These are phyloP conservation scores for Monarcha castaneiventris DNA, from an alignment of 2,113 vertebrate genomes.

Conservation along the genomic window DNA sequence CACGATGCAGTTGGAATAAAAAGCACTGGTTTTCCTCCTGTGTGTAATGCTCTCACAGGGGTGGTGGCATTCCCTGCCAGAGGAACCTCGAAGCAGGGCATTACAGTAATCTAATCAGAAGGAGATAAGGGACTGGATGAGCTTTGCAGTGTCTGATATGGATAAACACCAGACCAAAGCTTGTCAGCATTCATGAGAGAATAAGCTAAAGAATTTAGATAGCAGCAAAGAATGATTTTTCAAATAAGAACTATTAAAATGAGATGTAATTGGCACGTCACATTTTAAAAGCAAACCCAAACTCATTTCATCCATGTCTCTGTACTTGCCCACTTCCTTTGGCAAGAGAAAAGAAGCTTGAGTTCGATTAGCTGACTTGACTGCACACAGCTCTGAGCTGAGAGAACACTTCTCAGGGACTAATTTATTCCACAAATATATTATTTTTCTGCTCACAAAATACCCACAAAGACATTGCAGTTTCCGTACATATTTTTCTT, in stretches of 20 bases:
- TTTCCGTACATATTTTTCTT: conserved; percentile 38
- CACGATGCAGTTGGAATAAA: neutral
- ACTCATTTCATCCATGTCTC: neutral
- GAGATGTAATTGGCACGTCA: neutral
- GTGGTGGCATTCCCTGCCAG: neutral
- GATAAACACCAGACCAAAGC: conserved; percentile 59
- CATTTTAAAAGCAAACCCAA: conserved; percentile 6
- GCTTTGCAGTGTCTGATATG: conserved; percentile 45
- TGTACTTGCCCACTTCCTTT: neutral
- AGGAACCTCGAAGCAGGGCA: neutral
- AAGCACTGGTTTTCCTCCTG: neutral
- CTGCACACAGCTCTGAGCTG: neutral
- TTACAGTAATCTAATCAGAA: conserved; percentile 63
- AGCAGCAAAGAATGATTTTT: neutral
- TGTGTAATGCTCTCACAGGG: neutral
- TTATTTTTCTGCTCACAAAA: conserved; percentile 25
- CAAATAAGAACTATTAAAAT: conserved; percentile 4
- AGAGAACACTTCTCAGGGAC: neutral
- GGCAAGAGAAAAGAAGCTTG: neutral
- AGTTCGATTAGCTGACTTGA: neutral
- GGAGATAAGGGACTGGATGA: conserved; percentile 62
- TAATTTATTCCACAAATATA: conserved; percentile 31
- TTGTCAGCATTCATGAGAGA: neutral
- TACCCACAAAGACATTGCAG: conserved; percentile 9
- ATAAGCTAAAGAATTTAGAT: neutral